Conservation (phyloP, 2,888 invertebrate species). For the Bellardia pandia region DNA sequence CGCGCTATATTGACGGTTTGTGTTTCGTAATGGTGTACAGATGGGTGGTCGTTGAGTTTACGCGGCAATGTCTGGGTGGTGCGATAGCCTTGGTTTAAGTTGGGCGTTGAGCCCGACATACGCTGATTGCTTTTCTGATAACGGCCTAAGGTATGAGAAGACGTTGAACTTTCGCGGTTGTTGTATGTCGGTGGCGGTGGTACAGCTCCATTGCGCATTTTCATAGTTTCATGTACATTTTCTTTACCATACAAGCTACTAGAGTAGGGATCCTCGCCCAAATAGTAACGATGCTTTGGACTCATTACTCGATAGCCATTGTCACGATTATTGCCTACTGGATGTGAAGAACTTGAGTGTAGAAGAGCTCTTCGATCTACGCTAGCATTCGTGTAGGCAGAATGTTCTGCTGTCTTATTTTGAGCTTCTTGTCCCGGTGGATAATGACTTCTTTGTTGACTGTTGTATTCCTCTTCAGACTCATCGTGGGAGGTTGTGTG, state of each 20-base stretch:
- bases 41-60: slow-evolving; percentile 83
- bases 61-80: slow-evolving; percentile 92
- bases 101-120: slow-evolving; percentile 86
- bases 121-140: slow-evolving; percentile 93
- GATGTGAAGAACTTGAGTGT: slow-evolving; percentile 70
- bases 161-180: slow-evolving; percentile 53
- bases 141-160: slow-evolving; percentile 90
- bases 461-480: slow-evolving; percentile 73
- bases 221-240: slow-evolving; percentile 88
- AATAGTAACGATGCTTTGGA: slow-evolving; percentile 91
- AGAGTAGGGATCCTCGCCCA: slow-evolving; percentile 94
- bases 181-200: slow-evolving; percentile 56
- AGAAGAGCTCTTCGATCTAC: slow-evolving; percentile 47
- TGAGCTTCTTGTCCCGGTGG: slow-evolving; percentile 35
- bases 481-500: slow-evolving; percentile 75
- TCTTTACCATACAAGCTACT: slow-evolving; percentile 93
- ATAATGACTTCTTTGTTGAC: slow-evolving; percentile 64
- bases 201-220: slow-evolving; percentile 60
- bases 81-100: slow-evolving; percentile 84
- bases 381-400: slow-evolving; percentile 52
- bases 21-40: slow-evolving; percentile 71
- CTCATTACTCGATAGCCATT: slow-evolving; percentile 82
- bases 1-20: slow-evolving; percentile 66
- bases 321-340: slow-evolving; percentile 72
- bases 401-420: slow-evolving; percentile 51